Evolutionary conservation across 2,113 vertebrate species (phyloP).

Genomic region (Phasianus colchicus): DNA sequence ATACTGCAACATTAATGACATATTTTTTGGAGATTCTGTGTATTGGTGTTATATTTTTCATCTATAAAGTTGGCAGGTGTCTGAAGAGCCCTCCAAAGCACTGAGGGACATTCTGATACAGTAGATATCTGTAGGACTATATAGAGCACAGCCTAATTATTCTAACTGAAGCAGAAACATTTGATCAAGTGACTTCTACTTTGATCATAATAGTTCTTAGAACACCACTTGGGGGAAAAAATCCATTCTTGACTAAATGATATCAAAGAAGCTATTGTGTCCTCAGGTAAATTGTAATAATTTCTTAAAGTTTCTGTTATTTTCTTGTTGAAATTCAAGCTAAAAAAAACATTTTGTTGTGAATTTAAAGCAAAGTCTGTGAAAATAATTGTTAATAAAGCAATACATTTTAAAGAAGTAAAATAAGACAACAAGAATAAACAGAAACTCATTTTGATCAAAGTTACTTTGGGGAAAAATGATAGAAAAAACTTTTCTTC

Average conservation of each 20-base stretch:
- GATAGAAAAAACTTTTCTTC: not conserved
- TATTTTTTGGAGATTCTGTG: not conserved
- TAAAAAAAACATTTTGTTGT: not conserved
- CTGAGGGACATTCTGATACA: not conserved
- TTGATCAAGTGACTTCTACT: not conserved
- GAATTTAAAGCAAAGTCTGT: not conserved
- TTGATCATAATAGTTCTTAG: not conserved
- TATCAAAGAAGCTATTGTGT: not conserved
- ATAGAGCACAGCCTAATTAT: not conserved
- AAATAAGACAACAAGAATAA: not conserved
- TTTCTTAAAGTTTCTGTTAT: not conserved
- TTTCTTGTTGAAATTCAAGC: not conserved
- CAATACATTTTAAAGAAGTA: constrained; percentile 15
- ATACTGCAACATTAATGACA: not conserved
- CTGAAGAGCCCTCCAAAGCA: not conserved
- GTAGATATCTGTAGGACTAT: not conserved
- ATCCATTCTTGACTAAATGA: not conserved
- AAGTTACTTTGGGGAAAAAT: not conserved
- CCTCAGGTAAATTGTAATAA: not conserved
- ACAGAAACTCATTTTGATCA: not conserved
- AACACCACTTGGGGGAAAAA: not conserved
- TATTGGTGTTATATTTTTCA: not conserved
- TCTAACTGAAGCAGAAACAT: not conserved
- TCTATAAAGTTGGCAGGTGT: not conserved
- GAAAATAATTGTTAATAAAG: not conserved